A percentile compares a stretch with the other conserved stretches of the same genome.
These are phyloP conservation scores for Acipenser transmontanus DNA, from an alignment of 2,797 vertebrate genomes.

Conservation along the genomic window DNA sequence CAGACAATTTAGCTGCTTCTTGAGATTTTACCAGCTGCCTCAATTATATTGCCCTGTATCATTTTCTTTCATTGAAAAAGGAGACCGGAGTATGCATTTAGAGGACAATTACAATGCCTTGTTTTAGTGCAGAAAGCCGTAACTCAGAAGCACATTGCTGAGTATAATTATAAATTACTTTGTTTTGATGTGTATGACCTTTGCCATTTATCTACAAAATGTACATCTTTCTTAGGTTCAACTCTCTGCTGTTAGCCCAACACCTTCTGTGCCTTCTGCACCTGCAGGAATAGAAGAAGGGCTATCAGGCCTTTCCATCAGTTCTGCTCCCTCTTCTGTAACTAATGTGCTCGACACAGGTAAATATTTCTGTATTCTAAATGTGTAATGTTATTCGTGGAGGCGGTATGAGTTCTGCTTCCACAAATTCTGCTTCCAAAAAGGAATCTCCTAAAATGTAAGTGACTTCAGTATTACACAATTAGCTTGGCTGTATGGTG, in stretches of 20 bases:
- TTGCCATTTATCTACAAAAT: constrained; percentile 20
- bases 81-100: neutral
- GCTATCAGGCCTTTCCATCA: constrained; percentile 81
- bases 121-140: neutral
- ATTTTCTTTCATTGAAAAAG: constrained; percentile 4
- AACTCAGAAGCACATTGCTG: constrained; percentile 4
- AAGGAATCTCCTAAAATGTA: neutral
- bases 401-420: no score
- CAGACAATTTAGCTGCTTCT: no score
- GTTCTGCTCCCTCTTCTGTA: constrained; percentile 58
- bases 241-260: constrained; percentile 83
- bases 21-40: neutral
- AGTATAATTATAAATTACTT: constrained; percentile 16
- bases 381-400: no score
- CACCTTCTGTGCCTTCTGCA: constrained; percentile 54
- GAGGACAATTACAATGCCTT: constrained; percentile 4
- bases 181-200: constrained; percentile 26
- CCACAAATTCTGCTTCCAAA: neutral
- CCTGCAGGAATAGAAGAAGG: constrained; percentile 71
- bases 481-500: no score
- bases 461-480: no score
- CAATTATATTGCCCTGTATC: neutral
- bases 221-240: constrained; percentile 69
- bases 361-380: constrained; percentile 20
- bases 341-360: constrained; percentile 63